Evolutionary conservation across 2,113 vertebrate species (phyloP).

Genomic region (Trogon surrucura): DNA sequence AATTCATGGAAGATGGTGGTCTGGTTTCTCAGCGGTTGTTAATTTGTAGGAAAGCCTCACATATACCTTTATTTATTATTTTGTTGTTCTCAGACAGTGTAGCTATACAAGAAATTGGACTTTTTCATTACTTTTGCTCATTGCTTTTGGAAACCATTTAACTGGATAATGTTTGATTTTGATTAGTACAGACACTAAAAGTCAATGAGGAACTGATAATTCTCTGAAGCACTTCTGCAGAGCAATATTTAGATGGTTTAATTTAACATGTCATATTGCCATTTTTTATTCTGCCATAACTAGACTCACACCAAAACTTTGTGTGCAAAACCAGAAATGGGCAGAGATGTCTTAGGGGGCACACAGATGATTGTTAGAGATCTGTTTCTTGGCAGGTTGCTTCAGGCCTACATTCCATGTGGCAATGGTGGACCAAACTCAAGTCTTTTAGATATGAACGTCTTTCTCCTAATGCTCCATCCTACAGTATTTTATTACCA

Average conservation of each 20-base stretch:
- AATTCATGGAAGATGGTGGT: background rate
- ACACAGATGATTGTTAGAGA: background rate
- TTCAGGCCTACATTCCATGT: background rate
- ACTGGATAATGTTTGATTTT: slow-evolving; percentile 1
- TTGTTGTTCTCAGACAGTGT: background rate
- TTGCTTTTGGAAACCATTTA: background rate
- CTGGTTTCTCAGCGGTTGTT: background rate
- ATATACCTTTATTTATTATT: background rate
- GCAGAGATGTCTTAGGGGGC: background rate
- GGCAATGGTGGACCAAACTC: background rate
- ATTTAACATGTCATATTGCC: background rate
- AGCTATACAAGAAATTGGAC: background rate
- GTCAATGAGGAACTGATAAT: background rate
- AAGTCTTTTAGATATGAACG: background rate
- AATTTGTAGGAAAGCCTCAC: background rate
- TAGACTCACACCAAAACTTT: background rate
- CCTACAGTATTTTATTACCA: background rate
- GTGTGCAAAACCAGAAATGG: background rate
- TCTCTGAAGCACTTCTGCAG: background rate
- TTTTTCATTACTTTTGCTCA: background rate
- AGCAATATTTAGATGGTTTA: background rate
- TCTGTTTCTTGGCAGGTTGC: background rate
- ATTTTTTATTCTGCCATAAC: background rate
- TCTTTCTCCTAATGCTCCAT: background rate
- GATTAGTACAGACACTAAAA: background rate